Evolutionary conservation across 2,113 vertebrate genomes (phyloP).

Genomic region (Solenodon paradoxus): DNA sequence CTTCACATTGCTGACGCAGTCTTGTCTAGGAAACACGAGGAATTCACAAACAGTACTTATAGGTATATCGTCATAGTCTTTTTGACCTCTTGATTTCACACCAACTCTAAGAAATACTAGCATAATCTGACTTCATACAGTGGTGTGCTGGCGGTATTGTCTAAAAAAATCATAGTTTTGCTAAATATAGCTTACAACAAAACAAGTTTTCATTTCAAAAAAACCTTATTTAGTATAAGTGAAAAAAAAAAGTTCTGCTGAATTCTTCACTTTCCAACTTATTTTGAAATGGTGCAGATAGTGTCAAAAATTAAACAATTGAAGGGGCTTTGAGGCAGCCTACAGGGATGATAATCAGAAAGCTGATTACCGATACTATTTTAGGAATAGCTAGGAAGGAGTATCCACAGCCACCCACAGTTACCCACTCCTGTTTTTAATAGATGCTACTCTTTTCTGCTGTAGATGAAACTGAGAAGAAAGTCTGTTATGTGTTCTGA

Average conservation of each 20-base stretch:
- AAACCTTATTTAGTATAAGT: neutral
- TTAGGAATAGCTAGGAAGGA: neutral
- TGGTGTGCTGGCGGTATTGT: neutral
- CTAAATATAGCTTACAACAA: neutral
- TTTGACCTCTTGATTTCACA: neutral
- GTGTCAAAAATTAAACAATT: neutral
- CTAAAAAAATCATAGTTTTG: neutral
- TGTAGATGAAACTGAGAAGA: neutral
- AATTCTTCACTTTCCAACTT: neutral
- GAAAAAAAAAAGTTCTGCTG: neutral
- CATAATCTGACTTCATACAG: neutral
- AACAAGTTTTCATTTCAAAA: conserved; percentile 5
- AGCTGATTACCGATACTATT: neutral
- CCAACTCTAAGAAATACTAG: neutral
- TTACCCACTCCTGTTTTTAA: neutral
- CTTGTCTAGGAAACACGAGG: neutral
- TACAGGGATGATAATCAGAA: neutral
- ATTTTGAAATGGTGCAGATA: conserved; percentile 24
- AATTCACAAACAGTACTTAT: neutral
- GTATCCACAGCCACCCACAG: neutral
- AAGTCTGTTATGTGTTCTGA: neutral
- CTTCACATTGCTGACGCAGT: neutral
- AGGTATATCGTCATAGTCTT: no score
- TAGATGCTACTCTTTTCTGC: neutral
- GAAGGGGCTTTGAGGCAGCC: neutral